Evolutionary conservation across 2,113 vertebrate species (phyloP), one percentile per base, ranked within the genome.

Genomic region (Lucifuga dentata): DNA sequence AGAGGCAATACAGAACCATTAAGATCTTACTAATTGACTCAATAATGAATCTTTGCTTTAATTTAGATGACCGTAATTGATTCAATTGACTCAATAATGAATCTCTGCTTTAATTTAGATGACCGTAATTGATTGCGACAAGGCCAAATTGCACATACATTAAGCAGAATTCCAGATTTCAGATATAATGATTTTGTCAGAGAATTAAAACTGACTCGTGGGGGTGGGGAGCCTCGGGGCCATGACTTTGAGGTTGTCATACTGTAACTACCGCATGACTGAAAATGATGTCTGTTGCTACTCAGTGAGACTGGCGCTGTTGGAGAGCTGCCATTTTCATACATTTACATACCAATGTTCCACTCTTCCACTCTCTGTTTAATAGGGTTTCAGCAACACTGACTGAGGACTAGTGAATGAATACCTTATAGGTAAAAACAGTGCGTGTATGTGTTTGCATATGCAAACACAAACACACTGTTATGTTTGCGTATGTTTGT

Each of bases 271-370:
- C 56, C 19, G 16, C 24, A 29, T 9, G 21, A 15, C 40, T 56
- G 38, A 59, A 66, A 72, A 73, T 45, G 24, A 23, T 9, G 39
- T 55, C 39, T 70, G 35, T 69, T 49, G 3, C 59, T 24, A 17
- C 52, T 56, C 63, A 16, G 20, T 29, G 35, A 35, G 67, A 64
- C 51, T 33, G 40, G 53, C 5, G 3, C 23, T 20, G 35, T 5
- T 29, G 62, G 57, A 57, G 45, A 55, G 41, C 11, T 52, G 33
- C 63, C 32, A 85, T 86, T 85, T 83, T 41, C 75, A 86, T 71
- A 67, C 48, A 86, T 85, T 86, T 80, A 78, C 76, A 88, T 90
- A 41, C 33, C 51, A 48, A 69, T 65, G 53, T 83, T 68, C 73
- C 57, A 44, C 23, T 57, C n/a, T 45, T 59, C 36, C 32, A 55